Evolutionary conservation across 2,113 vertebrate genomes (phyloP).

Genomic region (Haplochromis burtoni): DNA sequence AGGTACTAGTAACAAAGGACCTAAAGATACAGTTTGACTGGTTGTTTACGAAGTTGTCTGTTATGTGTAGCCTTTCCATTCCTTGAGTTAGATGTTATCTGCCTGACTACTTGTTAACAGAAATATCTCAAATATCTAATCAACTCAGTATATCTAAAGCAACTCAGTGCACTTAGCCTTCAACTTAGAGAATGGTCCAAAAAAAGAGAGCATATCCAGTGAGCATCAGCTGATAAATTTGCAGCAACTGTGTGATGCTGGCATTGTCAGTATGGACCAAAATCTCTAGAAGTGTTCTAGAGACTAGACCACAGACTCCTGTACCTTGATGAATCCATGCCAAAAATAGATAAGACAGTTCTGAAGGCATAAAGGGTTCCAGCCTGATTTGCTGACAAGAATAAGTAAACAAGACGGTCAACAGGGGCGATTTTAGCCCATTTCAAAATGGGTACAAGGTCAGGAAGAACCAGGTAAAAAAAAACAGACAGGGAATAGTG

Average conservation of each 20-base stretch:
- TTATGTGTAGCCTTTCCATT: not conserved
- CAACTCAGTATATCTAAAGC: not conserved
- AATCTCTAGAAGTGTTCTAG: not conserved
- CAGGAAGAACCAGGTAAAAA: not conserved
- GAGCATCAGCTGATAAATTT: not conserved
- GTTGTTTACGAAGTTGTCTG: not conserved
- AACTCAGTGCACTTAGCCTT: not conserved
- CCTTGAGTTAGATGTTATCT: not conserved
- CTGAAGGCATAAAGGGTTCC: not conserved
- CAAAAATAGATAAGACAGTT: not conserved
- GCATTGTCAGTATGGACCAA: not conserved
- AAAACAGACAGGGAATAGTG: not conserved
- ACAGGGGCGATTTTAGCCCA: too few relatives aligned
- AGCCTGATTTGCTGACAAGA: not conserved
- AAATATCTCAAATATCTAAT: not conserved
- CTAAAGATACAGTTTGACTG: not conserved
- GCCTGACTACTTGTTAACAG: not conserved
- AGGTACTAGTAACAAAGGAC: not conserved
- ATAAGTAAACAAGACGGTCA: not conserved
- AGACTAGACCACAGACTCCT: not conserved
- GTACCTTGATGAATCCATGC: not conserved
- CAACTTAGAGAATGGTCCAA: not conserved
- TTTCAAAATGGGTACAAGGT: not conserved
- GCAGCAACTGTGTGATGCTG: not conserved
- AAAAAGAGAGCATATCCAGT: not conserved